These are phyloP conservation scores for Metacarcinus magister DNA, from an alignment of 2,888 invertebrate species.

Conservation along the genomic window DNA sequence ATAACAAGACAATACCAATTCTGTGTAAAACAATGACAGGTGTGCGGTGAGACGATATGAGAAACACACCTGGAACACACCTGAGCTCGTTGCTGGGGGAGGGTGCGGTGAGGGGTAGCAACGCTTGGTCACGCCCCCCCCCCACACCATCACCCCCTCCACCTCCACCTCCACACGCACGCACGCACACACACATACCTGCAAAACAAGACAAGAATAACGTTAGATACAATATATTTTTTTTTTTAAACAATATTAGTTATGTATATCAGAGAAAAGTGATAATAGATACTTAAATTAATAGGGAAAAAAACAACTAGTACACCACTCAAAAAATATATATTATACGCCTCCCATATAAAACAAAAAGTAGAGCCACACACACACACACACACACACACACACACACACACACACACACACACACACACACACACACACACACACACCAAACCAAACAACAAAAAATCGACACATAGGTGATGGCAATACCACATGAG, in stretches of 20 bases:
- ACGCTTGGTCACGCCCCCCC: too few relatives aligned
- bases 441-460: too few relatives aligned
- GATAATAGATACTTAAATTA: too few relatives aligned
- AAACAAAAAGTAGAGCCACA: too few relatives aligned
- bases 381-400: constrained; percentile 9
- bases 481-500: constrained; percentile 42
- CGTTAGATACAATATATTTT: background rate
- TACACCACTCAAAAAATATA: background rate
- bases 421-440: constrained; percentile 20
- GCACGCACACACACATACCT: background rate
- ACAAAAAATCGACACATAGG: background rate
- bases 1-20: background rate
- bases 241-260: background rate
- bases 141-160: too few relatives aligned
- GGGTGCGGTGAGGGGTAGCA: too few relatives aligned
- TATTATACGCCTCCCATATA: background rate
- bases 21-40: background rate
- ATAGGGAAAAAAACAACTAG: background rate
- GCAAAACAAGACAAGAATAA: background rate
- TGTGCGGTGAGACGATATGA: background rate
- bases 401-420: background rate
- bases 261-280: background rate
- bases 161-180: too few relatives aligned
- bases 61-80: background rate
- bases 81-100: background rate